These are phyloP conservation scores for Marasmarcha lunaedactyla DNA, from an alignment of 2,888 invertebrate species.

Conservation along the genomic window DNA sequence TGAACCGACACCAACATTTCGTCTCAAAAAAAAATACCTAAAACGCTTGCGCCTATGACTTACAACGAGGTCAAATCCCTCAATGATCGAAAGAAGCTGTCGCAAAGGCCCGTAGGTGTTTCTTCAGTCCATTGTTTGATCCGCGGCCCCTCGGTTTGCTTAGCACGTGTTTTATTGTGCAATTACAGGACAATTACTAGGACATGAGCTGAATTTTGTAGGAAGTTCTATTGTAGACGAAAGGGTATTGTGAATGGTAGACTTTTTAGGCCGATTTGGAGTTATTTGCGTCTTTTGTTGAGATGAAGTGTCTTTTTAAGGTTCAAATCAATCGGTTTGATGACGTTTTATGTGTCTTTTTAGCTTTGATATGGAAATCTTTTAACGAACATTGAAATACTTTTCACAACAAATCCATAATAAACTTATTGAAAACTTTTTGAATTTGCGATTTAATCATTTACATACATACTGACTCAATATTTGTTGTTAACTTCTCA, in stretches of 20 bases:
- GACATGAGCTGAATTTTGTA: constrained; percentile 32
- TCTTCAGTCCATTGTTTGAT: constrained; percentile 26
- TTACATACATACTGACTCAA: too few relatives aligned
- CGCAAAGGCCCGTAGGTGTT: constrained; percentile 30
- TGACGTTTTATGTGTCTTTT: too few relatives aligned
- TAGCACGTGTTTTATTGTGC: constrained; percentile 63
- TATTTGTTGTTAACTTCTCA: too few relatives aligned
- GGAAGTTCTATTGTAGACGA: constrained; percentile 36
- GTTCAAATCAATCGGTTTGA: too few relatives aligned
- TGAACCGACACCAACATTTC: too few relatives aligned
- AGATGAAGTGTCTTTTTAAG: not conserved
- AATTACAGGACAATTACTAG: constrained; percentile 55
- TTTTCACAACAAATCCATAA: too few relatives aligned
- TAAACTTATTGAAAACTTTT: too few relatives aligned
- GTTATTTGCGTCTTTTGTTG: not conserved
- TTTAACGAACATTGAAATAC: too few relatives aligned
- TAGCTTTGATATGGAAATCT: too few relatives aligned
- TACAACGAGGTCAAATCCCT: constrained; percentile 4
- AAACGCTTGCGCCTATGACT: not conserved
- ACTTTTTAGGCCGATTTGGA: not conserved
- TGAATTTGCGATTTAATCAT: too few relatives aligned
- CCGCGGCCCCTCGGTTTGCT: constrained; percentile 44
- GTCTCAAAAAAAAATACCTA: too few relatives aligned
- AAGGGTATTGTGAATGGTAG: not conserved
- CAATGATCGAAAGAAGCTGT: constrained; percentile 18